Base-by-base conservation (phyloP, 2,888 invertebrate genomes). In the Lissocephala sabroskyi region DNA sequence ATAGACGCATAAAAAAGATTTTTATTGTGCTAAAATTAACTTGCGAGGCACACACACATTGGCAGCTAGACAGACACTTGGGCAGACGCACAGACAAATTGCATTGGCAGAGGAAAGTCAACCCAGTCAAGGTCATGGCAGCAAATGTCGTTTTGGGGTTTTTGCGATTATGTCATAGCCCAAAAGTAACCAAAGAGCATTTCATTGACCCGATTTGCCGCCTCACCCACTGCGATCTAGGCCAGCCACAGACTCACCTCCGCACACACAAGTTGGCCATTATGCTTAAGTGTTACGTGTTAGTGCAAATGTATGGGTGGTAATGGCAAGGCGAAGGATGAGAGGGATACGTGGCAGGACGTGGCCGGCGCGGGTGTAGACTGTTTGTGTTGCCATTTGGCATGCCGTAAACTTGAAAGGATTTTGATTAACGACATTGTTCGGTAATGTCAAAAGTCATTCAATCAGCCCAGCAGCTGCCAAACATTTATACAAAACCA, bases 381-480 rank as follows among this genome's bases (percentile, higher is more conserved):
- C 46, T 52, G 50, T 41, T 47, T 56, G 19, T 59, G 28, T n/a
- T 11, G 14, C 6, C 19, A 42, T 53, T 41, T 42, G 9, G n/a
- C 41, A 23, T 33, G 32, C 46, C 29, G 44, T 40, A 51, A 47
- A 54, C 52, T 52, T 54, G 41, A 54, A 57, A 56, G 51, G 68
- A 58, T 75, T 75, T 78, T 76, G 70, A 70, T 70, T 78, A 70
- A 78, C 79, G 70, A 78, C 73, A 78, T 71, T 71, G 48, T 61
- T 55, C 64, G 50, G 68, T 70, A 67, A 70, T 71, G 76, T 73
- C 76, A 64, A 73, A 76, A 70, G 68, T 73, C 79, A 71, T 73
- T 73, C 76, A 71, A 73, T 76, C 68, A 71, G 53, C 64, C 40
- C 35, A 19, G n/a, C n/a, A n/a, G 41, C 45, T 47, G 26, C 19